These are phyloP conservation scores for Ruditapes philippinarum DNA, from an alignment of 1,140 invertebrate species.

Conservation along the genomic window DNA sequence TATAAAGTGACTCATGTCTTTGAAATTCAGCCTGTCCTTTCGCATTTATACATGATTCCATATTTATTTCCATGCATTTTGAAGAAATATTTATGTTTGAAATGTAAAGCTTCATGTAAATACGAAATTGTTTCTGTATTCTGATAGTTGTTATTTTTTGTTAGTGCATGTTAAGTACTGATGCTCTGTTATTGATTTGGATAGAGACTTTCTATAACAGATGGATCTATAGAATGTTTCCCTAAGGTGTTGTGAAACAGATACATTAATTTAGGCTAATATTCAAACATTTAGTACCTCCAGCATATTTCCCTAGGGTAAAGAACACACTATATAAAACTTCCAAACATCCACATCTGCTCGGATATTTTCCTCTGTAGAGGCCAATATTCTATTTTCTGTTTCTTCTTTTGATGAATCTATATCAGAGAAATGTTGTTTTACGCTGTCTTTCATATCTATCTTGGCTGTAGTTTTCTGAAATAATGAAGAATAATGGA, in stretches of 20 bases:
- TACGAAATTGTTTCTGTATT: no score
- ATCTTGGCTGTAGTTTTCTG: neutral
- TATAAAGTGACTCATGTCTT: no score
- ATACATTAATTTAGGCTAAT: constrained; percentile 36
- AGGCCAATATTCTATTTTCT: neutral
- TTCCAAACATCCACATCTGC: neutral
- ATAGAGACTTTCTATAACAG: neutral
- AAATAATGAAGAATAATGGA: constrained; percentile 8
- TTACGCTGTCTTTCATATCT: neutral
- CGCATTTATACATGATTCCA: no score
- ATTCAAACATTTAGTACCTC: constrained; percentile 36
- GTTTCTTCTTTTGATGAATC: neutral
- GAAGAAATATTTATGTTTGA: no score
- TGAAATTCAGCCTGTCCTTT: no score
- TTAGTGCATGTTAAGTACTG: neutral
- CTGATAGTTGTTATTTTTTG: neutral
- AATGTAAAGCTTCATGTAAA: no score
- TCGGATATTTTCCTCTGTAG: neutral
- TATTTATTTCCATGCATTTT: no score
- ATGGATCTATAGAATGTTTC: neutral
- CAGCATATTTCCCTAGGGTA: constrained; percentile 13
- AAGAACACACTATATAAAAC: neutral
- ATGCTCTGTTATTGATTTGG: neutral
- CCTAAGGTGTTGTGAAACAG: neutral
- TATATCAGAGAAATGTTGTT: neutral